phyloP scores from a whole-genome alignment of 1,140 invertebrate genomes.

The Platyscapa corneri region DNA sequence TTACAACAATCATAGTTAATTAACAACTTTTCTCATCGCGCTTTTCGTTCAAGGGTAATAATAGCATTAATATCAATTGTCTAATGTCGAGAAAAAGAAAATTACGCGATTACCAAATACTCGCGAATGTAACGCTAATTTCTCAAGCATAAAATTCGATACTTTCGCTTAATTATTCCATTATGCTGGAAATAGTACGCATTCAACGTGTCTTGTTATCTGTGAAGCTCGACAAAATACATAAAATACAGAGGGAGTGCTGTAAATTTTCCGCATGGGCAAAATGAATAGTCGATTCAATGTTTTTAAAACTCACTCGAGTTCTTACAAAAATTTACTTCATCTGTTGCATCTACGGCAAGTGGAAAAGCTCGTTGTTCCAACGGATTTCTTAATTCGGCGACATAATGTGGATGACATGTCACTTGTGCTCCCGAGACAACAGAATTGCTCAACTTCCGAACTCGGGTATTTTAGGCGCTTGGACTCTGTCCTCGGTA shows the following conservation, averaged over 20 bases:
- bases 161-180: not conserved
- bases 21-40: not conserved
- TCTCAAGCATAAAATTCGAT: not conserved
- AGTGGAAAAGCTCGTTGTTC: not conserved
- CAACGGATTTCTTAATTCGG: not conserved
- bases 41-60: conserved; percentile 9
- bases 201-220: not conserved
- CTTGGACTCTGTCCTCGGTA: not conserved
- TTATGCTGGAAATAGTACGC: not conserved
- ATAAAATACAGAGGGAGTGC: not conserved
- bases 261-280: not conserved
- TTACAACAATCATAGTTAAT: conserved; percentile 5
- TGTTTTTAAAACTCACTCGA: not conserved
- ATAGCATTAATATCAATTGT: conserved; percentile 25
- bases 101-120: not conserved
- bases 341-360: not conserved
- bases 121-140: not conserved
- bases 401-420: not conserved
- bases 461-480: not conserved
- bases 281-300: not conserved
- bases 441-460: not conserved
- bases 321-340: not conserved
- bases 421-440: not conserved
- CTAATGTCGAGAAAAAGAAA: not conserved
- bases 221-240: not conserved